Base-by-base conservation (phyloP, 1,140 invertebrate genomes). In the Pseudachorutes palmiensis region DNA sequence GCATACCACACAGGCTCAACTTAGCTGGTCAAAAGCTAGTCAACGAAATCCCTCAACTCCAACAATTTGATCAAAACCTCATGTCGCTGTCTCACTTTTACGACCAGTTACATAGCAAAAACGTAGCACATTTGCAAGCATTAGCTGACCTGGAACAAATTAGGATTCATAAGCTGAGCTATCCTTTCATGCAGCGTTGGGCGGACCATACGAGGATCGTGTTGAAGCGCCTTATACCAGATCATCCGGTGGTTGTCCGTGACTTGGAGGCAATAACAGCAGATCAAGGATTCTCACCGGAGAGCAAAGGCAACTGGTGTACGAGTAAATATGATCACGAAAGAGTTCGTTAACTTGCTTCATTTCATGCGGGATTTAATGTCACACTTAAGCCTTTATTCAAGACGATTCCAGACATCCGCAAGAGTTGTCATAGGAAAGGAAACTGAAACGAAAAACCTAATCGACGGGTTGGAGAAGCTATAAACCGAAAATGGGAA, bases 351-450 rank as follows among this genome's bases (percentile, higher is more conserved):
- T 1, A 1, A 33, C 2, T n/a, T 65, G 1, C 1, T 55, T 1
- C 22, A 31, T 41, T 58, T 65, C 29, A 36, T 65, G 64, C 30
- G 22, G 3, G 64, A 65, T 22, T 26, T 65, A 14, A 14, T 65
- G n/a, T 9, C 24, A 1, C 3, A 14, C 26, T 22, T 65, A 14
- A 30, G 19, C 51, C 59, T 58, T 24, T 65, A 59, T 24, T 58
- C 64, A 2, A 19, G 14, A 3, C 29, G 9, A n/a, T 59, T 65
- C 22, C 64, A 65, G 28, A 31, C 2, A 2, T 33, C 49, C 1
- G 55, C 16, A 31, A 55, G 48, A 1, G 24, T 59, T 2, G 19
- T 65, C 19, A 58, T 65, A 33, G 64, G 64, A 58, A 58, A 59
- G 22, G 55, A 65, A 12, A 28, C 9, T 2, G 26, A 55, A 29